Evolutionary conservation across 2,797 vertebrate genomes (phyloP), one percentile per base, ranked within the genome.

Genomic region (Takifugu ocellatus): DNA sequence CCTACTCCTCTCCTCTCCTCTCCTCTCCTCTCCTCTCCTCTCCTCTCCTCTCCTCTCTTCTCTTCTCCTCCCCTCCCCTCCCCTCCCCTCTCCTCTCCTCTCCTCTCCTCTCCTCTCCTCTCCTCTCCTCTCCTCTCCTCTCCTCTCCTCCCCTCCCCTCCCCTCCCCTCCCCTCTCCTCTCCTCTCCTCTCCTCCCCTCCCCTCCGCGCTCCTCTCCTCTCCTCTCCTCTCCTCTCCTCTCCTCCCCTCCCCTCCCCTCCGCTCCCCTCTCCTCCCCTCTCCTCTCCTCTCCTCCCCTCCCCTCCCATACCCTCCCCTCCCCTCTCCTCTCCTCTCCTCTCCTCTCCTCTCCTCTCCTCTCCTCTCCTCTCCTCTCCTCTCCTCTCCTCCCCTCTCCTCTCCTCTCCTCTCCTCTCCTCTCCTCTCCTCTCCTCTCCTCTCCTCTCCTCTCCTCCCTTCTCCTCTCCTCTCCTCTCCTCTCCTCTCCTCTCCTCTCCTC

Each of bases 361-460:
- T 53, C 43, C 51, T 63, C 62, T 51, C 29, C 44, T 67, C 48
- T n/a, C 42, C 62, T 51, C 62, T 53, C 43, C 51, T 63, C 62
- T 51, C 29, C 44, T 67, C 48, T n/a, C 42, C 62, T 51, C 14
- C 49, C 54, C n/a, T 52, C 10, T 1, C 54, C 51, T 44, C 66
- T 66, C 63, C 54, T 62, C 56, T 54, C 61, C 60, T 61, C 44
- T 52, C 63, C 63, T 73, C 70, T 75, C 61, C 63, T 78, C 44
- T 36, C 71, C 3, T 83, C 82, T 79, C 69, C 69, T 88, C 84
- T 21, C 21, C 21, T 21, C 21, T 21, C 21, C 21, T 56, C 39
- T 36, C 36, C 48, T 49, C 59, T 42, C 25, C 53, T 59, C 55
- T 4, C 2, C 59, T 44, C 60, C 17, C 10, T 33, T 6, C 8